phyloP scores from a whole-genome alignment of 2,888 invertebrate species.

The Pemphredon lugubris region DNA sequence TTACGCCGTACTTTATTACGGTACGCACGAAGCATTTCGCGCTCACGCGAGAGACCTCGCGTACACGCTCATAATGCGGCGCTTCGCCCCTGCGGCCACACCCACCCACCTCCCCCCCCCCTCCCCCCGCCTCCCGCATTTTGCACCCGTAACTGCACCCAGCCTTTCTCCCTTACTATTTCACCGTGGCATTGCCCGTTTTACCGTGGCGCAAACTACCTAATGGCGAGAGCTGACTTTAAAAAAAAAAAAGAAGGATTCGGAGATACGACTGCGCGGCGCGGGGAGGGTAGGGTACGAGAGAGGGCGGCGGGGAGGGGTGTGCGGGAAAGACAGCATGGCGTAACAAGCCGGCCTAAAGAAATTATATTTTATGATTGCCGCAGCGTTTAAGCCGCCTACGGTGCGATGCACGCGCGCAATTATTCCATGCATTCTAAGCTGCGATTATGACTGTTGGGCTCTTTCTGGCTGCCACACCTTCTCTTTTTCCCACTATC shows the following conservation, averaged over 20 bases:
- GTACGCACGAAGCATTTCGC: slow-evolving; percentile 2
- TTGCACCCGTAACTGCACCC: background rate
- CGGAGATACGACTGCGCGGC: too few relatives aligned
- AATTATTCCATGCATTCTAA: slow-evolving; percentile 76
- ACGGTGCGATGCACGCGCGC: slow-evolving; percentile 59
- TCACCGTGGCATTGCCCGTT: slow-evolving; percentile 41
- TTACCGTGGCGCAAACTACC: slow-evolving; percentile 40
- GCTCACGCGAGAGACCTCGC: background rate
- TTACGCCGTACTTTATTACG: slow-evolving; percentile 42
- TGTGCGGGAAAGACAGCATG: slow-evolving; percentile 32
- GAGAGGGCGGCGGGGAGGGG: slow-evolving; percentile 11
- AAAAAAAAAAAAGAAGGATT: slow-evolving; percentile 36
- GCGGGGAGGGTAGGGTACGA: slow-evolving; percentile 11
- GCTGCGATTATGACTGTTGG: slow-evolving; percentile 64
- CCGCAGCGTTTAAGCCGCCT: slow-evolving; percentile 62
- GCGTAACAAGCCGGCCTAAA: slow-evolving; percentile 61
- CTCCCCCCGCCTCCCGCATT: slow-evolving; percentile 1
- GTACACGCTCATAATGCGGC: slow-evolving; percentile 1
- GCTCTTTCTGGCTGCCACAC: slow-evolving; percentile 32
- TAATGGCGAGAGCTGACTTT: slow-evolving; percentile 50
- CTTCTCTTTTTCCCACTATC: slow-evolving; percentile 10
- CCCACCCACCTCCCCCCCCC: background rate
- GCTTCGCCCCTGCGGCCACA: background rate
- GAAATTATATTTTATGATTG: slow-evolving; percentile 73
- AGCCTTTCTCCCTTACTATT: slow-evolving; percentile 12